Evolutionary conservation across 2,797 vertebrate species (phyloP).

Genomic region (Notoglanidium macrostoma): DNA sequence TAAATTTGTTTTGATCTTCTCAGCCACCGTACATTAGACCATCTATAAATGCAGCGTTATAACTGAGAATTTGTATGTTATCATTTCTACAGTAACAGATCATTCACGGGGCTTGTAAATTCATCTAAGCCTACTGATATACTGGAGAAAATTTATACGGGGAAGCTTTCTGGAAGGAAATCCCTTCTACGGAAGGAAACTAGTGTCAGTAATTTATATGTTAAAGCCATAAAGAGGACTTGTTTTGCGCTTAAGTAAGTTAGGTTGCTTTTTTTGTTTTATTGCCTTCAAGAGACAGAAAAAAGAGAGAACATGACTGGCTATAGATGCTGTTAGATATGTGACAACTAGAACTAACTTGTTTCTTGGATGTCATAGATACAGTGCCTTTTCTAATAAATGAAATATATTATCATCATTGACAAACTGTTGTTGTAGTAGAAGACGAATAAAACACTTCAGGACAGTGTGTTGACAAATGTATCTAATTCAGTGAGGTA

Average conservation of each 20-base stretch:
- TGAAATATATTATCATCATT: neutral
- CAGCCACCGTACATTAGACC: too few species aligned
- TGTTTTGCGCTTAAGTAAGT: neutral
- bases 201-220: neutral
- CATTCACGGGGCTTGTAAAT: neutral
- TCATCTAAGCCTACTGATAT: neutral
- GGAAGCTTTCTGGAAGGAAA: neutral
- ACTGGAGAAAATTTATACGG: neutral
- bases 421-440: too few species aligned
- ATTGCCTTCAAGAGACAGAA: neutral
- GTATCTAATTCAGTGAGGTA: neutral
- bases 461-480: neutral
- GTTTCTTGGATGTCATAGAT: neutral
- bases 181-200: neutral
- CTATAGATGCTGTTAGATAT: neutral
- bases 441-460: neutral
- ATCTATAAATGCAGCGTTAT: too few species aligned
- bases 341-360: neutral
- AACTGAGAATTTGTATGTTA: too few species aligned
- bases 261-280: neutral
- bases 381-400: neutral
- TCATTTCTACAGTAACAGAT: neutral
- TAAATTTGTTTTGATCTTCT: too few species aligned
- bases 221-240: neutral
- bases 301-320: neutral